Evolutionary conservation across 2,797 vertebrate species (phyloP).

Genomic region (Acanthis flammea): DNA sequence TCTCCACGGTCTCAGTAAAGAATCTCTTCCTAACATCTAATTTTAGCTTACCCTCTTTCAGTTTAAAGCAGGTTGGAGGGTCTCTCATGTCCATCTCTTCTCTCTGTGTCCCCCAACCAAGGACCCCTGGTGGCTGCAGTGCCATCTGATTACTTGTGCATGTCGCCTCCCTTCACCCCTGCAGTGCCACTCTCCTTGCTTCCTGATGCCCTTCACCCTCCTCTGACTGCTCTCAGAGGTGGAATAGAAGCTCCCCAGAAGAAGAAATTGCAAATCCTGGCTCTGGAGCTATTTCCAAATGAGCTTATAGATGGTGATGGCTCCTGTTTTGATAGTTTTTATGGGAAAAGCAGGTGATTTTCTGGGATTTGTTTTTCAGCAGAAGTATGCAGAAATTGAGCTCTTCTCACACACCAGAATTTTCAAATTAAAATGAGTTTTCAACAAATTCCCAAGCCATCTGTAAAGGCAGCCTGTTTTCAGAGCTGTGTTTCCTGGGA

Average conservation of each 20-base stretch:
- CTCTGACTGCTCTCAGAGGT: neutral
- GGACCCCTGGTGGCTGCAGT: neutral
- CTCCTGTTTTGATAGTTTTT: neutral
- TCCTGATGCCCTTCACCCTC: neutral
- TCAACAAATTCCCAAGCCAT: neutral
- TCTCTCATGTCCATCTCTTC: neutral
- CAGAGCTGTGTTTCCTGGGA: neutral
- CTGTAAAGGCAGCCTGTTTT: neutral
- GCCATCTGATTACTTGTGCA: neutral
- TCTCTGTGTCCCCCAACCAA: neutral
- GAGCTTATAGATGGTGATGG: neutral
- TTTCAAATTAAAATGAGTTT: neutral
- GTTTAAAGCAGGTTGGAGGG: neutral
- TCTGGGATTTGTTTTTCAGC: neutral
- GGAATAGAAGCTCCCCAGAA: neutral
- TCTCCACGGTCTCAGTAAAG: neutral
- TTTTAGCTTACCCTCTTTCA: neutral
- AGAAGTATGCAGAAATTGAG: neutral
- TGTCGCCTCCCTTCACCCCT: fast-evolving
- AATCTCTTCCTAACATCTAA: neutral
- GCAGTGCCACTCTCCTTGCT: neutral
- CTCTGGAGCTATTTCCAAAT: neutral
- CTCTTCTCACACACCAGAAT: neutral
- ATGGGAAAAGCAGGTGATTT: neutral
- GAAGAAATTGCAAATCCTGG: neutral